Evolutionary conservation across 2,888 invertebrate genomes (phyloP).

Genomic region (Leptopilina myrica): DNA sequence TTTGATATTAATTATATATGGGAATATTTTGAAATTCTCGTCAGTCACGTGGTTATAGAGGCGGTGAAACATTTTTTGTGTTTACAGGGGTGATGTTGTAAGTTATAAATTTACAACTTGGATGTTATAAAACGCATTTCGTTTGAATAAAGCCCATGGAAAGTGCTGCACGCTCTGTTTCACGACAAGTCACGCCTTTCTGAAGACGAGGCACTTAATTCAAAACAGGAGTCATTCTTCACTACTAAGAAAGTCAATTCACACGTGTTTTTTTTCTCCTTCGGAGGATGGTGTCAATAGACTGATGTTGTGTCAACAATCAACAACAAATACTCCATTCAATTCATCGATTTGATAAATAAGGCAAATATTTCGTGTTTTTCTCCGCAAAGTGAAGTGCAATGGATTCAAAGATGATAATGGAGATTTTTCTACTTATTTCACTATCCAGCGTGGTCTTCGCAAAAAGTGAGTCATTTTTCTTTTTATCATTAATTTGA

Average conservation of each 20-base stretch:
- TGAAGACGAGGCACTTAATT: slow-evolving; percentile 33
- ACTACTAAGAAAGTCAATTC: slow-evolving; percentile 14
- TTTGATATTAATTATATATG: background rate
- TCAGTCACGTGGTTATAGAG: background rate
- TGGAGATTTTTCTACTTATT: slow-evolving; percentile 10
- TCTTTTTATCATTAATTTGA: background rate
- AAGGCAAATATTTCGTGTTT: background rate
- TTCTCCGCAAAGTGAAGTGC: slow-evolving; percentile 18
- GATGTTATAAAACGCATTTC: slow-evolving; percentile 2
- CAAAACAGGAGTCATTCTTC: slow-evolving; percentile 19
- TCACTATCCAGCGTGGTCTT: background rate
- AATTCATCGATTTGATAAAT: slow-evolving; percentile 2
- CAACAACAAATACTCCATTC: background rate
- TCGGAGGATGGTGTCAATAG: slow-evolving; percentile 19
- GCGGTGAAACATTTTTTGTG: background rate
- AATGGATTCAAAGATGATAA: slow-evolving; percentile 24
- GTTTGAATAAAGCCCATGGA: slow-evolving; percentile 20
- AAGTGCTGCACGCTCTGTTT: slow-evolving; percentile 38
- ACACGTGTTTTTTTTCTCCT: slow-evolving; percentile 15
- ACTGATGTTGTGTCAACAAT: background rate
- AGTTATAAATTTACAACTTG: slow-evolving; percentile 16
- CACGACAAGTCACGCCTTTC: slow-evolving; percentile 35
- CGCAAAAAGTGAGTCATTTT: slow-evolving; percentile 18
- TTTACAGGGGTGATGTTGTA: background rate
- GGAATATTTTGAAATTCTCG: background rate